Conservation (phyloP, 1,140 invertebrate genomes). For the Hypsibius dujardini region DNA sequence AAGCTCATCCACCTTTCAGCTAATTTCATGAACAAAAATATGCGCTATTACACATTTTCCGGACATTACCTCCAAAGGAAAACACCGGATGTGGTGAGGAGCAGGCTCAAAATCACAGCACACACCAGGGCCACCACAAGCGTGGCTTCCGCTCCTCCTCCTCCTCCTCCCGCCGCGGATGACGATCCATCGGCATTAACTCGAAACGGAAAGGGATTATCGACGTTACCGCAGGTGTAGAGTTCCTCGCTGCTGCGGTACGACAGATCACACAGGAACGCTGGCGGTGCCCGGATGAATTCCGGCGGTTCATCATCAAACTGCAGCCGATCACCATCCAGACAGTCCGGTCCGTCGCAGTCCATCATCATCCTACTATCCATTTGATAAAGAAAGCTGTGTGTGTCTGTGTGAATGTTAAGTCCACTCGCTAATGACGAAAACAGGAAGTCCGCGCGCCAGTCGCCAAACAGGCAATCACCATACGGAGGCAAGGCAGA, state of each 20-base stretch:
- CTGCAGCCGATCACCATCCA: background rate
- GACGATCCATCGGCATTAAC: background rate
- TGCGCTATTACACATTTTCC: too few species aligned
- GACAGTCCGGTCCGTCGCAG: background rate
- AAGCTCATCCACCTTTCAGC: too few species aligned
- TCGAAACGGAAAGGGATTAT: background rate
- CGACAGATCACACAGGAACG: background rate
- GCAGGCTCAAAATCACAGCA: background rate
- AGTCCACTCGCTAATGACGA: background rate
- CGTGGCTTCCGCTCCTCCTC: background rate
- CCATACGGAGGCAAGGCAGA: background rate
- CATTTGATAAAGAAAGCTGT: too few species aligned
- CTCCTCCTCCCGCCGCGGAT: background rate
- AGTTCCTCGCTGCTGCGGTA: background rate
- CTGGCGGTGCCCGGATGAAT: background rate
- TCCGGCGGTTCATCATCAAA: constrained; percentile 3
- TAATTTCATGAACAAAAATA: too few species aligned
- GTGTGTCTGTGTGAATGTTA: background rate
- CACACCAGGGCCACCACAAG: background rate
- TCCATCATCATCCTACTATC: background rate
- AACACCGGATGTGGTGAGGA: background rate
- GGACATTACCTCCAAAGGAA: background rate
- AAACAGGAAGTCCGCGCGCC: background rate
- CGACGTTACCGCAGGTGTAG: background rate
- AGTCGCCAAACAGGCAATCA: background rate